phyloP scores from a whole-genome alignment of 2,888 invertebrate genomes.

The Leucania comma region DNA sequence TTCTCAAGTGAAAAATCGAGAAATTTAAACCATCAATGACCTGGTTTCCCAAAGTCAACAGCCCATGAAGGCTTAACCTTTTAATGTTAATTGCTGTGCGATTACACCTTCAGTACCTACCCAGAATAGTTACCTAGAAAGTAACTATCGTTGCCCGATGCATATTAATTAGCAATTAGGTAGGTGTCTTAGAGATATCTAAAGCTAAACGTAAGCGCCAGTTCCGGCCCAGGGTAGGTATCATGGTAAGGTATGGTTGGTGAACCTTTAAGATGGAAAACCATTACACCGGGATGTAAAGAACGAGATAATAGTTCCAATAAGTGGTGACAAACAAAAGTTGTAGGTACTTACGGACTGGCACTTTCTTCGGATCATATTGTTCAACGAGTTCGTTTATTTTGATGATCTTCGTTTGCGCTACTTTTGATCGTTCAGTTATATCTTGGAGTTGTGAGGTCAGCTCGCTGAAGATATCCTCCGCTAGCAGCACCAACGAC shows the following conservation, averaged over 20 bases:
- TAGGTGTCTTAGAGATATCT: conserved; percentile 51
- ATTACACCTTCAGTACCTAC: conserved; percentile 49
- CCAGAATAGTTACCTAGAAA: conserved; percentile 42
- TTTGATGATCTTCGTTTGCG: conserved; percentile 93
- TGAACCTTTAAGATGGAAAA: conserved; percentile 10
- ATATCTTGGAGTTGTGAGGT: conserved; percentile 94
- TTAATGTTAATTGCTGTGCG: conserved; percentile 47
- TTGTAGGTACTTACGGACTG: conserved; percentile 96
- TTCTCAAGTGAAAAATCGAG: conserved; percentile 40
- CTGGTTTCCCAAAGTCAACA: conserved; percentile 47
- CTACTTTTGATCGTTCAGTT: conserved; percentile 93
- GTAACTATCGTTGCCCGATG: conserved; percentile 44
- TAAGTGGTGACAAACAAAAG: neutral
- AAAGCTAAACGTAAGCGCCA: conserved; percentile 21
- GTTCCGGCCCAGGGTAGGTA: conserved; percentile 12
- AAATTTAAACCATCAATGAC: conserved; percentile 40
- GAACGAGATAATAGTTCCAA: neutral
- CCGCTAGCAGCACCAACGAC: conserved; percentile 95
- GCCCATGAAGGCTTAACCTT: conserved; percentile 48
- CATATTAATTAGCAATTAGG: conserved; percentile 58
- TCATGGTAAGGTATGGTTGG: too few species aligned
- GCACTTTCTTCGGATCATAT: conserved; percentile 96
- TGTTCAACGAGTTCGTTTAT: conserved; percentile 93
- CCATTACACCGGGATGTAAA: neutral
- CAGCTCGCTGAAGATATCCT: conserved; percentile 96